Evolutionary conservation across 2,888 invertebrate species (phyloP), one percentile per base, ranked within the genome.

Genomic region (Eucera pruinosa): DNA sequence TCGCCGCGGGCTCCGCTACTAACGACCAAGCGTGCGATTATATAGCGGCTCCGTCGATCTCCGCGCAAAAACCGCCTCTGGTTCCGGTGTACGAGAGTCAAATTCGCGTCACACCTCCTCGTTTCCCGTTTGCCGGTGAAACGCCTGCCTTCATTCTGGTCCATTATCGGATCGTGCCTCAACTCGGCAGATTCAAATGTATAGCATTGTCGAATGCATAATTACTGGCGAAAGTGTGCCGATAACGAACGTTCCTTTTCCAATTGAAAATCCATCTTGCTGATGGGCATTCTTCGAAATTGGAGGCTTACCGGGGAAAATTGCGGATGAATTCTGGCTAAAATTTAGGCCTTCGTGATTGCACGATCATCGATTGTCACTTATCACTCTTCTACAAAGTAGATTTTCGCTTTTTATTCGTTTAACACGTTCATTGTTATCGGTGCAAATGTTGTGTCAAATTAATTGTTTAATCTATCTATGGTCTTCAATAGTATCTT

Each of bases 1-100:
- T 83, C 78, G 88, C 88, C 86, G 84, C 86, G 73, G 88, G 87
- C 84, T 75, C 71, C 80, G 86, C 78, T 68, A 81, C 88, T 88
- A 88, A 88, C 88, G 86, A 86, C 87, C 88, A 86, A 85, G 86
- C 86, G 81, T 78, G 81, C 85, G 86, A 88, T 87, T 88, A 87
- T 83, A 82, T 66, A 73, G 69, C 82, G 83, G 71, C 80, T 69
- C 80, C 83, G 85, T 78, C 81, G 82, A 86, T 85, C 84, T 83
- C 78, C 84, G 84, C 80, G 81, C 75, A 87, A 88, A 86, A 81
- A 86, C 82, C 86, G 85, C 83, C 83, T 77, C 69, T 75, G 78
- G 72, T 82, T 86, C 80, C 86, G 85, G 85, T 77, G 86, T 76
- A 61, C 78, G 25, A 57, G 77, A 78, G 57, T 72, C 76, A 54